These are phyloP conservation scores for Dermochelys coriacea DNA, from an alignment of 2,797 vertebrate species.

Conservation along the genomic window DNA sequence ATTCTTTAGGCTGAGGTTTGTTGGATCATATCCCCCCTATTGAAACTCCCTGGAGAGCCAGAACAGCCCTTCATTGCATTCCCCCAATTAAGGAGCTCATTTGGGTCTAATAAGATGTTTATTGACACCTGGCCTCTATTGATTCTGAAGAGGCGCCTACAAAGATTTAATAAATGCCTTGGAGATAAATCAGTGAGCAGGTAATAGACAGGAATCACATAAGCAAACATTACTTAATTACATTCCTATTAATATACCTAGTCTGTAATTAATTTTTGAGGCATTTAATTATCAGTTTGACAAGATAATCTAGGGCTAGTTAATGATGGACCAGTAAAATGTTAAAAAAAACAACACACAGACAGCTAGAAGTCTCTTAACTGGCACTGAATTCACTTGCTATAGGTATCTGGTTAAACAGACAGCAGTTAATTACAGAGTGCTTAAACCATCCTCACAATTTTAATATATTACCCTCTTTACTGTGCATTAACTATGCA, in stretches of 20 bases:
- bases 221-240: slow-evolving; percentile 84
- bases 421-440: slow-evolving; percentile 80
- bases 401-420: slow-evolving; percentile 79
- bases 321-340: slow-evolving; percentile 81
- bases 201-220: slow-evolving; percentile 81
- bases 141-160: slow-evolving; percentile 72
- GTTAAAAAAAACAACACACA: slow-evolving; percentile 66
- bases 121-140: slow-evolving; percentile 79
- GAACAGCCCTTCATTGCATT: slow-evolving; percentile 34
- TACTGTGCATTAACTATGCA: slow-evolving; percentile 51
- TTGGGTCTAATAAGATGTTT: slow-evolving; percentile 71
- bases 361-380: slow-evolving; percentile 79
- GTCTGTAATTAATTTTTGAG: slow-evolving; percentile 82
- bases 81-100: slow-evolving; percentile 70
- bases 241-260: slow-evolving; percentile 81
- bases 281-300: slow-evolving; percentile 84
- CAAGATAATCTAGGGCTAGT: slow-evolving; percentile 83
- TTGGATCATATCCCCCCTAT: background rate
- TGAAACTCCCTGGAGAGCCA: slow-evolving; percentile 34
- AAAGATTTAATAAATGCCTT: slow-evolving; percentile 75
- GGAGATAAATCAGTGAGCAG: slow-evolving; percentile 79
- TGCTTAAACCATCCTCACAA: slow-evolving; percentile 71
- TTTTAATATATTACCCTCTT: slow-evolving; percentile 74
- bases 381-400: slow-evolving; percentile 79
- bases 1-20: background rate